Evolutionary conservation across 1,140 invertebrate genomes (phyloP).

Genomic region (Drosophila albomicans): DNA sequence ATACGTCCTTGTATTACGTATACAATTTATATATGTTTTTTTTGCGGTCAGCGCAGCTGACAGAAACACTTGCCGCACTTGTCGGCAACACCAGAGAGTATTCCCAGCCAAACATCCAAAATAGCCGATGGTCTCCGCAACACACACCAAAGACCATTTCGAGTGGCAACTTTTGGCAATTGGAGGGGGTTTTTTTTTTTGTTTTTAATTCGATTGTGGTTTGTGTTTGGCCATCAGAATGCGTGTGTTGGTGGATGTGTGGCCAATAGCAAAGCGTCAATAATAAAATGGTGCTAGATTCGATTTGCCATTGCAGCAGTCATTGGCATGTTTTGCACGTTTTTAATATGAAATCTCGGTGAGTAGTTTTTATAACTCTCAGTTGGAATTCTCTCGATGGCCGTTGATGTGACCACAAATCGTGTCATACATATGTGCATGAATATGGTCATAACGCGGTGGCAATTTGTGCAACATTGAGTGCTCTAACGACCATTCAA

Average conservation of each 20-base stretch:
- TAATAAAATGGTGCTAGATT: constrained; percentile 41
- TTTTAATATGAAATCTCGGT: constrained; percentile 42
- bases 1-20: not conserved
- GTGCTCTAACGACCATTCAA: not conserved
- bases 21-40: not conserved
- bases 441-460: constrained; percentile 8
- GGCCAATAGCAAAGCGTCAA: constrained; percentile 29
- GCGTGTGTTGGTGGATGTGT: constrained; percentile 4
- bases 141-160: constrained; percentile 21
- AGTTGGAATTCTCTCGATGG: constrained; percentile 13
- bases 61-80: constrained; percentile 44
- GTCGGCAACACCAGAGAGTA: constrained; percentile 25
- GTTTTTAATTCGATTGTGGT: constrained; percentile 38
- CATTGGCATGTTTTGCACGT: constrained; percentile 50
- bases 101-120: not conserved
- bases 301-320: constrained; percentile 15
- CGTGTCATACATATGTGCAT: constrained; percentile 13
- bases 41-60: constrained; percentile 36
- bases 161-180: constrained; percentile 25
- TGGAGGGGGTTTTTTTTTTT: constrained; percentile 1
- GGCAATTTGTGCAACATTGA: constrained; percentile 25
- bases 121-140: not conserved
- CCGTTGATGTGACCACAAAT: constrained; percentile 46
- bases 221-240: constrained; percentile 21
- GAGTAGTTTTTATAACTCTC: constrained; percentile 35